A percentile compares a stretch with the other conserved stretches of the same genome.
phyloP scores from a whole-genome alignment of 2,888 invertebrate genomes.

The Leptothorax acervorum region DNA sequence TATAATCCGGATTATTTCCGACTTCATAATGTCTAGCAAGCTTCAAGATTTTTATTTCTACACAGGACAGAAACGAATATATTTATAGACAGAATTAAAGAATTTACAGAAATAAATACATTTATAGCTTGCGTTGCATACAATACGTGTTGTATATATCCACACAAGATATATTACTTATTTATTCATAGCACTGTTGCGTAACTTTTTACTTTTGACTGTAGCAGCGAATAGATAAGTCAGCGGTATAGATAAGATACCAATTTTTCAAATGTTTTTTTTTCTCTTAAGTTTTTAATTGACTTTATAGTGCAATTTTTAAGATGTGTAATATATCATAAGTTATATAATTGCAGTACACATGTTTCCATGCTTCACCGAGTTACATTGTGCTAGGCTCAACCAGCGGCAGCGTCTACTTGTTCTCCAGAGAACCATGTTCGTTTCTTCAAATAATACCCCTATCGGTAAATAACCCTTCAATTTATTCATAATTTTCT shows the following conservation, averaged over 20 bases:
- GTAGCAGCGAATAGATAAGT: no score
- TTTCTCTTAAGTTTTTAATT: background rate
- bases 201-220: background rate
- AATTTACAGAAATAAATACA: background rate
- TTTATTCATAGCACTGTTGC: constrained; percentile 1
- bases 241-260: background rate
- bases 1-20: background rate
- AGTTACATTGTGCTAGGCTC: constrained; percentile 92
- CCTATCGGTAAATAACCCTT: constrained; percentile 88
- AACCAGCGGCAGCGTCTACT: constrained; percentile 93
- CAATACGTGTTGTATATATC: background rate
- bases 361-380: constrained; percentile 91
- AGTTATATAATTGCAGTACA: constrained; percentile 75
- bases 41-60: background rate
- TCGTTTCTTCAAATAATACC: constrained; percentile 93
- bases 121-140: background rate
- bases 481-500: constrained; percentile 15
- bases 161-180: background rate
- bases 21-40: background rate
- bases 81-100: background rate
- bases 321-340: background rate
- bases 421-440: constrained; percentile 91
- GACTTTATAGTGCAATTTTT: background rate
- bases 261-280: background rate
- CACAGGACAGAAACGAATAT: background rate